Base-by-base conservation (phyloP, 2,113 vertebrate genomes). In the Alectura lathami region DNA sequence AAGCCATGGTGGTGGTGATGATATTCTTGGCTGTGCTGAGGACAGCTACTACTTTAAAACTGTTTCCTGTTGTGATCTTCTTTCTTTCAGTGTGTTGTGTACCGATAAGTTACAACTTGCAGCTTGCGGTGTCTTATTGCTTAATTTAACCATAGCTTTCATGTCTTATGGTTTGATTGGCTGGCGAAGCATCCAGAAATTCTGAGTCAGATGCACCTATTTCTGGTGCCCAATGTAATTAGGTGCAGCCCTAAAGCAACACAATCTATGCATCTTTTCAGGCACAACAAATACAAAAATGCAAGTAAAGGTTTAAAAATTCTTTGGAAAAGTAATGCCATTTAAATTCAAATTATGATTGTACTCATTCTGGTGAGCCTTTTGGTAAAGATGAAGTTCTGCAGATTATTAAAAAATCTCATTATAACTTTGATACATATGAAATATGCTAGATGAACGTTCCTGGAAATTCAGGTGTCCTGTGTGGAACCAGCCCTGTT, bases 151-250 rank as follows among this genome's bases (percentile, higher is more conserved):
- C 67, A 67, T 76, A 88, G 86, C 78, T 92, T 95, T 38, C 73
- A 74, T 92, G 85, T 94, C 83, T 93, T 89, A 47, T 24, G 32
- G 62, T 45, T 77, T 89, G 94, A 96, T 96, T 96, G 96, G 94
- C 50, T 97, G 97, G 96, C 96, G 86, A 36, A 74, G 51, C 88
- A 62, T 62, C 78, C 86, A 97, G 96, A 95, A 97, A 95, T 96
- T 96, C 88, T 97, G 97, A 97, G 86, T 97, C 96, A 97, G 81
- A 84, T 86, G 79, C 91, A 96, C 94, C 96, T 95, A 96, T 96
- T 96, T 96, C 94, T 96, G 96, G 93, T 86, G 89, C 67, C 78
- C 81, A 80, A 2, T 47, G n/a, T 84, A 93, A 92, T 89, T 81
- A 95, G 83, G 72, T 90, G 93, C 83, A 96, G 94, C 86, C 94